Conservation (phyloP, 37 sponge, comb jelly and placozoan genomes). For the Halisarca cf. caerulea region DNA sequence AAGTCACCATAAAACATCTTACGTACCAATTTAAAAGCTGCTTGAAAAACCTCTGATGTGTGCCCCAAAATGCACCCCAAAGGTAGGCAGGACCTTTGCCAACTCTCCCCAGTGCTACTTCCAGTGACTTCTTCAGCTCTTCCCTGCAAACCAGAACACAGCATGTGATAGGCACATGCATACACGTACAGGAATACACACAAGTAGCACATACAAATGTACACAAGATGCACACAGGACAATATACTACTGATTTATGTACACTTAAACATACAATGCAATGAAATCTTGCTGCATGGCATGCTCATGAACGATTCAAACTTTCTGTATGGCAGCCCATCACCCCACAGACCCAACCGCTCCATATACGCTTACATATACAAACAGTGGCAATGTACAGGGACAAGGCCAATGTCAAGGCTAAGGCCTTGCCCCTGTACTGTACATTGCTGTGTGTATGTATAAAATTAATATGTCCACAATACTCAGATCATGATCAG, state of each 20-base stretch:
- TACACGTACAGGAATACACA: too few species aligned
- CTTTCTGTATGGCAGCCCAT: constrained; percentile 33
- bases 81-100: background rate
- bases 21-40: constrained; percentile 56
- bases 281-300: constrained; percentile 79
- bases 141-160: constrained; percentile 37
- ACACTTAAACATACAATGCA: too few species aligned
- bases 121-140: constrained; percentile 47
- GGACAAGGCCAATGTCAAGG: too few species aligned
- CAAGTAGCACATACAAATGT: too few species aligned
- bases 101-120: constrained; percentile 24
- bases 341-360: constrained; percentile 68
- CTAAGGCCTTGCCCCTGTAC: too few species aligned
- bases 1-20: background rate
- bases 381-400: background rate
- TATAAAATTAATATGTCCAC: too few species aligned
- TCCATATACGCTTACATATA: constrained; percentile 59
- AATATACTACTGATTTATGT: too few species aligned
- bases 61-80: constrained; percentile 47
- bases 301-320: constrained; percentile 53
- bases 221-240: too few species aligned
- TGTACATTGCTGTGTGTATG: too few species aligned
- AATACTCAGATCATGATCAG: too few species aligned
- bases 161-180: too few species aligned
- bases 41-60: constrained; percentile 75